phyloP scores from a whole-genome alignment of 2,888 invertebrate genomes.

The Syrphus vitripennis region DNA sequence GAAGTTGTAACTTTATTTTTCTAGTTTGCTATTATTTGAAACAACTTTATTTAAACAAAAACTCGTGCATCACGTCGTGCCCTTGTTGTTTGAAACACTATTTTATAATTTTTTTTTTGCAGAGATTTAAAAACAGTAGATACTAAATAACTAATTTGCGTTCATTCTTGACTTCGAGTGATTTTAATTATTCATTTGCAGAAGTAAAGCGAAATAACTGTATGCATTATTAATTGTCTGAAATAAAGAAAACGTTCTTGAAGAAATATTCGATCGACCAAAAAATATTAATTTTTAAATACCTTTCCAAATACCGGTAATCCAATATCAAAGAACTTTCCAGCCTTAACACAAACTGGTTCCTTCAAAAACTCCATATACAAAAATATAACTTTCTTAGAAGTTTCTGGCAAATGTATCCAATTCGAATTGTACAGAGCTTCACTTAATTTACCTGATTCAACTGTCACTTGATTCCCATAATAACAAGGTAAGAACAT shows the following conservation, averaged over 20 bases:
- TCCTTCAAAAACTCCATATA: slow-evolving; percentile 76
- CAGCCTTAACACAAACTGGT: slow-evolving; percentile 74
- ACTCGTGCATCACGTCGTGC: no score
- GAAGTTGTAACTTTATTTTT: no score
- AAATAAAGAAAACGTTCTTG: slow-evolving; percentile 11
- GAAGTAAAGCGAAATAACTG: slow-evolving; percentile 77
- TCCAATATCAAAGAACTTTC: slow-evolving; percentile 75
- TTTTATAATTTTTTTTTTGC: no score
- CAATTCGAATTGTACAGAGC: slow-evolving; percentile 76
- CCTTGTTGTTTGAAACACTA: no score
- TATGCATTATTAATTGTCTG: slow-evolving; percentile 78
- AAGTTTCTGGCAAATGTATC: slow-evolving; percentile 73
- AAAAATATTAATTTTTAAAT: neutral
- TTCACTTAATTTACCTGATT: slow-evolving; percentile 73
- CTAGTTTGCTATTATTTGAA: no score
- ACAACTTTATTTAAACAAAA: no score
- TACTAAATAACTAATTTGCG: no score
- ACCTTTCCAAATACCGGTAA: slow-evolving; percentile 77
- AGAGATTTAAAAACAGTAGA: no score
- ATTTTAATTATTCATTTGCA: slow-evolving; percentile 74
- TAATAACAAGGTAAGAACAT: slow-evolving; percentile 78
- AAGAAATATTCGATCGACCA: neutral
- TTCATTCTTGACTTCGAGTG: no score
- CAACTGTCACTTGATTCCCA: slow-evolving; percentile 76
- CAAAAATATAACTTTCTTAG: slow-evolving; percentile 73